Evolutionary conservation across 2,888 invertebrate species (phyloP), one percentile per base, ranked within the genome.

Genomic region (Agrochola macilenta): DNA sequence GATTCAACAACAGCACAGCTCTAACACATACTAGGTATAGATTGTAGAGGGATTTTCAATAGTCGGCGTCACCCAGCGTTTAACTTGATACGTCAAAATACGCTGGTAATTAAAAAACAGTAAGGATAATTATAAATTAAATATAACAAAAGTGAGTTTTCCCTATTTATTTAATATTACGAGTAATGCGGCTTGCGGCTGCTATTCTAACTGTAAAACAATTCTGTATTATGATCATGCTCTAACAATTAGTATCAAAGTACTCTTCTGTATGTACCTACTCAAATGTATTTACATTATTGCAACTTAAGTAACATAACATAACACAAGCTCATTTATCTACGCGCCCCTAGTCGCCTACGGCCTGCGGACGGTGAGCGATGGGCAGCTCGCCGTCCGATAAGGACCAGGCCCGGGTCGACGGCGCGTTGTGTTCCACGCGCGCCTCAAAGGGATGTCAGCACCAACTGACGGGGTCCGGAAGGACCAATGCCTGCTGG

Each of bases 161-260:
- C 30, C 82, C 9, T 46, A 8, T 78, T 76, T 43, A 58, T 65
- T 76, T 20, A 81, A 74, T 12, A 54, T 23, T 14, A 74, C 76
- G 57, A 82, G 57, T 82, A 35, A 77, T 23, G 64, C 43, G 64
- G 64, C 23, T 64, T 82, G 82, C 30, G 76, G 57, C 30, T 39
- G 11, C 20, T 14, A 43, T 79, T 17, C 20, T 9, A 23, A 58
- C 30, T 26, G n/a, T 75, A n/a, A 39, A 49, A 23, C 43, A 52
- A 7, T n/a, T 9, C 11, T 23, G 43, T 17, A 74, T 64, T 78
- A 57, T 1, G 26, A 39, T 14, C 23, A 49, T 39, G 26, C 61
- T 63, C 14, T 35, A 54, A 63, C 46, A 46, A 80, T 63, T 81
- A 72, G 9, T 46, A 20, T 20, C n/a, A 74, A 35, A 74, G 14